Base-by-base conservation (phyloP, 2,113 vertebrate species). In the Paratilapia polleni region DNA sequence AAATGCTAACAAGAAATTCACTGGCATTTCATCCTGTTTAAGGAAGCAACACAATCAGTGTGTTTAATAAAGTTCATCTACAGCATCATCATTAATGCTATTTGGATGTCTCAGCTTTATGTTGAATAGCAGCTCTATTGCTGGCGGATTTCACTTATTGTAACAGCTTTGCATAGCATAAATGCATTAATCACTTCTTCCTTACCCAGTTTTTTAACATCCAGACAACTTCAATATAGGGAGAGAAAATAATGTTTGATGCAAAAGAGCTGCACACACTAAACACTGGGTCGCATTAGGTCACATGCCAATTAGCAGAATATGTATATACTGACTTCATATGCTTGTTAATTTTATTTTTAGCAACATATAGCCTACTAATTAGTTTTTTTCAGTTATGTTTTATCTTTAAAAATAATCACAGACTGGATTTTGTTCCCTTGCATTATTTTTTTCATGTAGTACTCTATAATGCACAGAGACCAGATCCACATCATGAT, bases 281-380 rank as follows among this genome's bases (percentile, higher is more conserved):
- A 31, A 73, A 73, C 1, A 0, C 26, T n/a, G 47, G 47, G 68
- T n/a, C 68, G 31, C 68, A 73, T 54, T 26, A 73, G 68, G 47
- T 73, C 47, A 54, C 68, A 8, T 73, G 68, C 26, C 68, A 73
- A 73, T 73, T 73, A 73, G 68, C 47, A 73, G 66, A 52, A 52
- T 73, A 73, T 73, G 43, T 73, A 54, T 73, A 73, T 43, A 31
- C 47, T 1, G 47, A 31, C 43, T 52, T 70, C 24, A 15, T 52
- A 20, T 52, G 47, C 47, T 54, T 73, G 68, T 73, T 73, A 73
- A 47, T 31, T 28, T 73, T 73, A 73, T 34, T 73, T 73, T 54
- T 41, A 64, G 41, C 62, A 64, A 4, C 34, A 22, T 41, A 64
- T 64, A 41, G 34, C 62, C 36, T 64, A 14, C 38, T 64, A 41